Evolutionary conservation across 2,888 invertebrate genomes (phyloP).

Genomic region (Lasioglossum oenotherae): DNA sequence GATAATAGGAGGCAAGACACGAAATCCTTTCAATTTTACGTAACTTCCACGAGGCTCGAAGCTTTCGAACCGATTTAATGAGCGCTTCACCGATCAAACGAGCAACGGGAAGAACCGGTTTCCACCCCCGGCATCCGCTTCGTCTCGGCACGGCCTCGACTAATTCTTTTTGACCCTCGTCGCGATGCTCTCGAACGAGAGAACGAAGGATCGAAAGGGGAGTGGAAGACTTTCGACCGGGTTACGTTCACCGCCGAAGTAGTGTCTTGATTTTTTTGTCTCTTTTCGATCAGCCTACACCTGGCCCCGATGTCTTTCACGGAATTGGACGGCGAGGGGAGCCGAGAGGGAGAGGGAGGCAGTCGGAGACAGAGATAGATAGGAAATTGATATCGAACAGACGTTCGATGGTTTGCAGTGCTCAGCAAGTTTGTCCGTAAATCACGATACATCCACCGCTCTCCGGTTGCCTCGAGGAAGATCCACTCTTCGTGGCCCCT

Average conservation of each 20-base stretch:
- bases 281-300: constrained; percentile 17
- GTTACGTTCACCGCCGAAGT: not conserved
- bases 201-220: not conserved
- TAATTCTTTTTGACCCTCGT: constrained; percentile 35
- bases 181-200: constrained; percentile 19
- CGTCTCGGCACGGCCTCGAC: constrained; percentile 6
- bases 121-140: constrained; percentile 22
- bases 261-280: not conserved
- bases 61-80: constrained; percentile 75
- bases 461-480: constrained; percentile 56
- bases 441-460: constrained; percentile 71
- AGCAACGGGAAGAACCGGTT: constrained; percentile 67
- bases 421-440: constrained; percentile 77
- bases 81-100: constrained; percentile 74
- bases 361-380: constrained; percentile 42
- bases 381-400: constrained; percentile 73
- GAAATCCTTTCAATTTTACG: constrained; percentile 76
- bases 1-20: constrained; percentile 38
- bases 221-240: not conserved
- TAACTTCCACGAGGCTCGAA: constrained; percentile 74
- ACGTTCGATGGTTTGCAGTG: constrained; percentile 58
- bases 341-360: not conserved
- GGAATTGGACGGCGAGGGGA: constrained; percentile 23
- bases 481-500: constrained; percentile 45
- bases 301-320: constrained; percentile 25